Evolutionary conservation across 2,888 invertebrate species (phyloP).

Genomic region (Polymixis flavicincta): DNA sequence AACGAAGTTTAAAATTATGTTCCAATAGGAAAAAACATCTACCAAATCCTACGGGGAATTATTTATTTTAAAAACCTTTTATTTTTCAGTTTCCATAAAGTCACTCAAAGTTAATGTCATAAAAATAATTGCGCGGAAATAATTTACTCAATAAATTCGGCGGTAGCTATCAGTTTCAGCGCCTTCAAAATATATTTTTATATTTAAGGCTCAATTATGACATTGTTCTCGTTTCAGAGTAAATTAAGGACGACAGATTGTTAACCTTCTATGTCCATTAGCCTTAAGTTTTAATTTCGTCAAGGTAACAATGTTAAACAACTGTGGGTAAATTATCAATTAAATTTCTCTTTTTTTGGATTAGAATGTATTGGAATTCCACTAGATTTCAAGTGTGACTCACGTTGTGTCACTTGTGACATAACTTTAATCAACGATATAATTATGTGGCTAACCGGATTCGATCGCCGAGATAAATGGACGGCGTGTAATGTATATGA

Average conservation of each 20-base stretch:
- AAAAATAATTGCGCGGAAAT: constrained; percentile 10
- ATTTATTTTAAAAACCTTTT: neutral
- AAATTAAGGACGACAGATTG: constrained; percentile 39
- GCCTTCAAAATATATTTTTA: constrained; percentile 31
- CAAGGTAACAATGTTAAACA: constrained; percentile 2
- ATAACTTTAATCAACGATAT: constrained; percentile 37
- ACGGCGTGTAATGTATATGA: neutral
- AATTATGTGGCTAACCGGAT: constrained; percentile 29
- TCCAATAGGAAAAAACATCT: neutral
- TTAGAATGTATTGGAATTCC: constrained; percentile 34
- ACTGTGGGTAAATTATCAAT: constrained; percentile 8
- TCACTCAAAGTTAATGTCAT: neutral
- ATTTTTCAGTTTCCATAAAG: neutral
- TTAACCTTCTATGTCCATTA: constrained; percentile 43
- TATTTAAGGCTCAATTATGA: constrained; percentile 26
- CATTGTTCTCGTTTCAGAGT: constrained; percentile 51
- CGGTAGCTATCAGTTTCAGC: constrained; percentile 18
- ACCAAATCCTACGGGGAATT: neutral
- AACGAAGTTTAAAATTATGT: neutral
- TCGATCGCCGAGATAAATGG: constrained; percentile 18
- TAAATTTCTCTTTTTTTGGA: constrained; percentile 2
- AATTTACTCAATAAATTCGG: constrained; percentile 21
- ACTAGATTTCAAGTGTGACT: constrained; percentile 24
- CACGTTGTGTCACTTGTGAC: constrained; percentile 23
- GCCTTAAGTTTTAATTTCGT: constrained; percentile 32